Evolutionary conservation across 30 jellyfish, hydroid and myxozoan genomes (phyloP).

Genomic region (Turritopsis dohrnii): DNA sequence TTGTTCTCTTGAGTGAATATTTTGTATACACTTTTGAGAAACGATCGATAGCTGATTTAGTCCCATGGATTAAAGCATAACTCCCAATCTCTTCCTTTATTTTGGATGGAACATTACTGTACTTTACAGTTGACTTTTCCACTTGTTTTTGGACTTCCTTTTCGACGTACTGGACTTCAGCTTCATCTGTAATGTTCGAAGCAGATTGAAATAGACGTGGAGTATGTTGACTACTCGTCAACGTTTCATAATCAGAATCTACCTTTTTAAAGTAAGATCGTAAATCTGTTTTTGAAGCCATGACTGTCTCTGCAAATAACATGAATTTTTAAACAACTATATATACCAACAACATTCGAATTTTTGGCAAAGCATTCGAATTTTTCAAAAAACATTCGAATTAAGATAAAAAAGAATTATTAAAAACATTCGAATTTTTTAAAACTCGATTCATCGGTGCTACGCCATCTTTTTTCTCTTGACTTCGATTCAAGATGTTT

Average conservation of each 20-base stretch:
- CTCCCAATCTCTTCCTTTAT: not conserved
- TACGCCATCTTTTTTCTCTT: no score
- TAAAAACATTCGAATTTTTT: no score
- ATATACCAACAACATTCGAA: not conserved
- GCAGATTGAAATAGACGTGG: not conserved
- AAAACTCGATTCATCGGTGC: no score
- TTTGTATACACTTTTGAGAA: conserved; percentile 3
- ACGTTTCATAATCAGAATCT: not conserved
- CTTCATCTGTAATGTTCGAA: not conserved
- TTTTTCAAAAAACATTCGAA: not conserved
- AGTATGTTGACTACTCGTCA: not conserved
- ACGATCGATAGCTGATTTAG: not conserved
- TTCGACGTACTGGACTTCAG: not conserved
- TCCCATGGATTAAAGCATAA: not conserved
- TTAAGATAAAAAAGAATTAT: no score
- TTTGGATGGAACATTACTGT: not conserved
- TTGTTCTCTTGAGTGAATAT: not conserved
- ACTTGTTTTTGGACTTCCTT: not conserved
- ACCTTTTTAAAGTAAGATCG: not conserved
- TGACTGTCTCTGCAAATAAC: not conserved
- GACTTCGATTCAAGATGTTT: not conserved
- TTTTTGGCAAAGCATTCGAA: not conserved
- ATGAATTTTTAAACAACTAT: not conserved
- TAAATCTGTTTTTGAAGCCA: not conserved
- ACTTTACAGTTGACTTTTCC: not conserved